Percentiles rank a stretch among this genome's conserved stretches.
phyloP scores from a whole-genome alignment of 2,888 invertebrate species.

The Leptinotarsa rubiginosa region DNA sequence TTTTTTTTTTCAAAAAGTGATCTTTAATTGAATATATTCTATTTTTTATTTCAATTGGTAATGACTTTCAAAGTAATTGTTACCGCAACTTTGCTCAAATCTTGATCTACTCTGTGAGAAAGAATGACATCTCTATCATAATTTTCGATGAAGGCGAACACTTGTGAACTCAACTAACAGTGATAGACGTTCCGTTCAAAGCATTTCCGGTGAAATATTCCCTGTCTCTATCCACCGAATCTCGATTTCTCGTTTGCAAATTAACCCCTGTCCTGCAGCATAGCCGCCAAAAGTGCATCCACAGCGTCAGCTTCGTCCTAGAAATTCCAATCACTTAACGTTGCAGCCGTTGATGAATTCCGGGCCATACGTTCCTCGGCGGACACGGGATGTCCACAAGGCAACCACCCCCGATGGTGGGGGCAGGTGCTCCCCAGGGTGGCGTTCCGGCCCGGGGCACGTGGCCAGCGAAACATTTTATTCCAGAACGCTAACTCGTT shows the following conservation, averaged over 20 bases:
- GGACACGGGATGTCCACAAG: constrained; percentile 41
- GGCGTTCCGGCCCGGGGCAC: constrained; percentile 24
- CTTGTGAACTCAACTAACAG: too few relatives aligned
- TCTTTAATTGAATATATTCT: too few relatives aligned
- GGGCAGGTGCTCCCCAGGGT: constrained; percentile 39
- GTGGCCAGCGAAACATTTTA: constrained; percentile 14
- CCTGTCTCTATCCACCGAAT: too few relatives aligned
- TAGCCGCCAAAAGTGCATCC: constrained; percentile 1
- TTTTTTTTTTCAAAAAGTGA: too few relatives aligned
- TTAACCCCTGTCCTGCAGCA: constrained; percentile 7
- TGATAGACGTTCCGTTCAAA: too few relatives aligned
- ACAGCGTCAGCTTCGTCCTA: constrained; percentile 10
- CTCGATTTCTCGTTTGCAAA: constrained; percentile 1
- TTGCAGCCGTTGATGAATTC: constrained; percentile 43
- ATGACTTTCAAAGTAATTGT: too few relatives aligned
- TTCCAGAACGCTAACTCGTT: constrained; percentile 16
- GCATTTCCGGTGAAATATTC: too few relatives aligned
- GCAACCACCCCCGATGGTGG: constrained; percentile 33
- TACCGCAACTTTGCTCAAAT: too few relatives aligned
- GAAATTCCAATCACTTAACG: constrained; percentile 26
- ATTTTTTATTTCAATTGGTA: too few relatives aligned
- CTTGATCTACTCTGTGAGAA: too few relatives aligned
- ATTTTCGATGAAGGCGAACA: too few relatives aligned
- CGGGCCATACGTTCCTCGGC: constrained; percentile 46
- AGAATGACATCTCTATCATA: too few relatives aligned